phyloP scores from a whole-genome alignment of 35 echinoderm and acorn worm species.

The Eucidaris tribuloides region DNA sequence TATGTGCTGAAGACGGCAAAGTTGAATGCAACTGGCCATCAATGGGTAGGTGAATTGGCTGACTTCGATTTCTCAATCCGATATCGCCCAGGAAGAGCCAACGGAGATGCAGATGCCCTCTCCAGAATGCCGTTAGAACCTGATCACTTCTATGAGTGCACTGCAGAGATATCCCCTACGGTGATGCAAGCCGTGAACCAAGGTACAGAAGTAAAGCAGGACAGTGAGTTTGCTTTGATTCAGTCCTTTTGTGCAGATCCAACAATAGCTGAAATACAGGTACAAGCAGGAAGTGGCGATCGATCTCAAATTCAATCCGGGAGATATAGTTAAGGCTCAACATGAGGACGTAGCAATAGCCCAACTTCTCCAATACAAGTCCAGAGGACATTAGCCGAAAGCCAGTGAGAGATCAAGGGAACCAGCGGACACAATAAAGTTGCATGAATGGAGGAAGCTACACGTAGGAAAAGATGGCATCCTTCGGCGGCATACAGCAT shows the following conservation, averaged over 20 bases:
- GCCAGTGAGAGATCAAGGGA: not conserved
- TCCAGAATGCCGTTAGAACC: not conserved
- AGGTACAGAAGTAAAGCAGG: constrained; percentile 3
- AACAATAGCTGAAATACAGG: not conserved
- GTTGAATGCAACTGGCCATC: constrained; percentile 67
- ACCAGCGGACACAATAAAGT: constrained; percentile 1
- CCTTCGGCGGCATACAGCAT: constrained; percentile 16
- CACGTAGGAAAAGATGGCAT: constrained; percentile 11
- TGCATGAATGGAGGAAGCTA: constrained; percentile 57
- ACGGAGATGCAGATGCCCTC: constrained; percentile 41
- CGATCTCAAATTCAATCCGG: not conserved
- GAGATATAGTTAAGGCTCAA: constrained; percentile 33
- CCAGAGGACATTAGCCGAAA: constrained; percentile 15
- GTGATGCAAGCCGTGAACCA: too few species aligned
- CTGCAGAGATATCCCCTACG: too few species aligned
- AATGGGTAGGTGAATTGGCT: constrained; percentile 54
- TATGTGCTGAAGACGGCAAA: constrained; percentile 57
- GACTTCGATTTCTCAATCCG: constrained; percentile 48
- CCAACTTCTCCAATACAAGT: constrained; percentile 8
- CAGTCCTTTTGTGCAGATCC: not conserved
- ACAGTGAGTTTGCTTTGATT: constrained; percentile 17
- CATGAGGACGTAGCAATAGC: constrained; percentile 7
- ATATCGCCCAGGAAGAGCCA: constrained; percentile 35
- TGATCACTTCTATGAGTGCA: too few species aligned
- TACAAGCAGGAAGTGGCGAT: not conserved